Evolutionary conservation across 2,888 invertebrate genomes (phyloP).

Genomic region (Slavum lentiscoides): DNA sequence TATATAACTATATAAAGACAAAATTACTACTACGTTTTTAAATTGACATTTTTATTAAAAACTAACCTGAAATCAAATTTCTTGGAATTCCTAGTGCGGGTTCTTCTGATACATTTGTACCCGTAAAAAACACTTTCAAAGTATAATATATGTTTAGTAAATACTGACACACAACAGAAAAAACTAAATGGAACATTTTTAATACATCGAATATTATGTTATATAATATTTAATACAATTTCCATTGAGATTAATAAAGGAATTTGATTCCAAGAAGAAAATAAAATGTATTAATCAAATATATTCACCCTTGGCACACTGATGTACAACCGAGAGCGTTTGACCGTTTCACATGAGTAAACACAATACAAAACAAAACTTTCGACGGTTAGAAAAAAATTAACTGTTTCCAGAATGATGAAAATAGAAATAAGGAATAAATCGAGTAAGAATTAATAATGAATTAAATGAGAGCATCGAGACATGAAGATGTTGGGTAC

Average conservation of each 20-base stretch:
- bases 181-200: conserved; percentile 38
- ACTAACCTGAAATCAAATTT: conserved; percentile 33
- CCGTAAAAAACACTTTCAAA: conserved; percentile 28
- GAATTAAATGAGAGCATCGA: conserved; percentile 16
- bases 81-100: conserved; percentile 12
- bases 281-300: conserved; percentile 23
- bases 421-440: background rate
- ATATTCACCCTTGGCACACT: conserved; percentile 42
- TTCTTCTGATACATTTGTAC: conserved; percentile 27
- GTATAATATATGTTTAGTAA: conserved; percentile 18
- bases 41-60: background rate
- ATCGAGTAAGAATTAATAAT: background rate
- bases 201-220: conserved; percentile 1
- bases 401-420: conserved; percentile 1
- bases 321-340: conserved; percentile 23
- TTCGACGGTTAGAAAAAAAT: background rate
- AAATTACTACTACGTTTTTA: background rate
- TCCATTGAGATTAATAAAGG: background rate
- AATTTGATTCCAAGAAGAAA: background rate
- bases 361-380: conserved; percentile 11
- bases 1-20: background rate
- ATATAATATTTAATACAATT: background rate
- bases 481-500: background rate
- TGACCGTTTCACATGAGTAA: conserved; percentile 23
- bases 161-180: conserved; percentile 12